Conservation (phyloP, 1,140 invertebrate species). For the Uloborus diversus region DNA sequence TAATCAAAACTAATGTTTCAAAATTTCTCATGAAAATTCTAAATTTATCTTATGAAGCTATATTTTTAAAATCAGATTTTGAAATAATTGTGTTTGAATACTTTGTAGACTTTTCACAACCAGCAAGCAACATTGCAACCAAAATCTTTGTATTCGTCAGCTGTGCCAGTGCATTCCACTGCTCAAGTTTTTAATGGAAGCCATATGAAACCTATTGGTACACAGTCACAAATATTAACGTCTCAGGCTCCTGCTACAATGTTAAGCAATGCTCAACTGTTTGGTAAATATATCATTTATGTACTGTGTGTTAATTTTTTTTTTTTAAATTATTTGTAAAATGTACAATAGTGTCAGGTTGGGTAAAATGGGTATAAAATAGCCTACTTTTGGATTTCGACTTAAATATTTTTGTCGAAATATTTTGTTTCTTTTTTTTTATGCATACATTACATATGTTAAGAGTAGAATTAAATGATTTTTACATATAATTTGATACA, state of each 20-base stretch:
- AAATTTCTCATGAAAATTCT: too few relatives aligned
- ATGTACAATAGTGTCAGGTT: neutral
- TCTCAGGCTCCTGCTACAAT: slow-evolving; percentile 60
- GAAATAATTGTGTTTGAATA: too few relatives aligned
- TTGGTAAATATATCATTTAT: slow-evolving; percentile 24
- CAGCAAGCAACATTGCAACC: slow-evolving; percentile 55
- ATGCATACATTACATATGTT: too few relatives aligned
- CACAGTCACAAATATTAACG: slow-evolving; percentile 61
- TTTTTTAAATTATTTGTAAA: neutral
- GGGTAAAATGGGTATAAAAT: too few relatives aligned
- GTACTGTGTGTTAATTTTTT: neutral
- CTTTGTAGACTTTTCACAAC: slow-evolving; percentile 25
- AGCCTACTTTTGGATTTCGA: too few relatives aligned
- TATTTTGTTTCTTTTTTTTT: too few relatives aligned
- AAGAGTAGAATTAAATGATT: too few relatives aligned
- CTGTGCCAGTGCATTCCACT: slow-evolving; percentile 32
- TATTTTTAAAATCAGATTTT: too few relatives aligned
- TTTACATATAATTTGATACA: too few relatives aligned
- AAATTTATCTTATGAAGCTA: too few relatives aligned
- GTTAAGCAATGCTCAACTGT: slow-evolving; percentile 59
- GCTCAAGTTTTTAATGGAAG: slow-evolving; percentile 54
- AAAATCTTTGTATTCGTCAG: slow-evolving; percentile 57
- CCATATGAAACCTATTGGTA: slow-evolving; percentile 57
- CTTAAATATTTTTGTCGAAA: too few relatives aligned
- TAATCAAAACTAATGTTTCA: too few relatives aligned